Evolutionary conservation across 2,888 invertebrate species (phyloP).

Genomic region (Sympetrum striolatum): DNA sequence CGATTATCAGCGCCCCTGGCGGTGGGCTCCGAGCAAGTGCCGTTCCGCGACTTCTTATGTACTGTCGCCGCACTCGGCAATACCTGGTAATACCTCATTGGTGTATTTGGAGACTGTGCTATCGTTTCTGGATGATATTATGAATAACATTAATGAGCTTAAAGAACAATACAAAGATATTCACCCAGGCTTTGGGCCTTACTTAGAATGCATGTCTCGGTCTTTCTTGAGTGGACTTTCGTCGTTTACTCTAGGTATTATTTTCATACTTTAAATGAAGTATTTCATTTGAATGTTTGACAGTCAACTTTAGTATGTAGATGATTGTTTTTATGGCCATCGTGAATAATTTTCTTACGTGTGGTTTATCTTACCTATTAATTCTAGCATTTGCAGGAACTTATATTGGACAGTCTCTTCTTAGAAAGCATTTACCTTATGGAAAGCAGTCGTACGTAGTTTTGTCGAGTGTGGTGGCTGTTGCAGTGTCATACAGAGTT

Average conservation of each 20-base stretch:
- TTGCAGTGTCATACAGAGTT: conserved; percentile 57
- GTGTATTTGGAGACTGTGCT: neutral
- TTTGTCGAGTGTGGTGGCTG: conserved; percentile 53
- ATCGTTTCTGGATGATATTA: conserved; percentile 47
- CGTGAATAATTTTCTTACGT: too few species aligned
- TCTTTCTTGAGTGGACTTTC: conserved; percentile 60
- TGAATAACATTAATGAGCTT: conserved; percentile 60
- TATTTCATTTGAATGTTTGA: neutral
- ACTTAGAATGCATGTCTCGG: conserved; percentile 62
- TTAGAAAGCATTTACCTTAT: conserved; percentile 57
- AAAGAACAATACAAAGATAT: conserved; percentile 59
- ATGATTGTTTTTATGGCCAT: neutral
- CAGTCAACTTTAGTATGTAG: neutral
- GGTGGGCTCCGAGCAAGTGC: too few species aligned
- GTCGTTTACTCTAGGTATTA: conserved; percentile 59
- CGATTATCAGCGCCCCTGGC: too few species aligned
- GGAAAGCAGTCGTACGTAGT: conserved; percentile 57
- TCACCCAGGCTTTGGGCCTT: conserved; percentile 61
- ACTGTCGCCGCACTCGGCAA: too few species aligned
- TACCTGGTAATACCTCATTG: too few species aligned
- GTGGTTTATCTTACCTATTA: neutral
- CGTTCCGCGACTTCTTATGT: too few species aligned
- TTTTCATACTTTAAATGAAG: neutral
- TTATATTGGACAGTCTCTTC: conserved; percentile 59
- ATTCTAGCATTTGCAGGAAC: conserved; percentile 59